Conservation (phyloP, 2,888 invertebrate species). For the Machimus atricapillus region DNA sequence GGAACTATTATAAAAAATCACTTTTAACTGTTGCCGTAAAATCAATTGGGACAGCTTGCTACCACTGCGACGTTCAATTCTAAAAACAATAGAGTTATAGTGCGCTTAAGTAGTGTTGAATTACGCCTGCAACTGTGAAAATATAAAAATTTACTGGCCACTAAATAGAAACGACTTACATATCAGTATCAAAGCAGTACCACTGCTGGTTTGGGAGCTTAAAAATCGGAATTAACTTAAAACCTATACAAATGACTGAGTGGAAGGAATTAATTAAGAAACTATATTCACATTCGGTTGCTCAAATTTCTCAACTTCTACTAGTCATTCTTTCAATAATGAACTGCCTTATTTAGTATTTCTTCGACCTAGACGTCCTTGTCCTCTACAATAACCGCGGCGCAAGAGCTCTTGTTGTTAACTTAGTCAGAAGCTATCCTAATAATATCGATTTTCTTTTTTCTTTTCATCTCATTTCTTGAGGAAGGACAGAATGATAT, state of each 20-base stretch:
- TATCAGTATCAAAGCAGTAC: neutral
- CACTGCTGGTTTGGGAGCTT: neutral
- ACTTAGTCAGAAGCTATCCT: neutral
- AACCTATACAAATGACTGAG: neutral
- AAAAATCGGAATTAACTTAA: neutral
- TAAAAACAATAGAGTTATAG: neutral
- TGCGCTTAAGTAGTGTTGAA: neutral
- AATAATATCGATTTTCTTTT: neutral
- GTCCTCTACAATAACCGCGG: neutral
- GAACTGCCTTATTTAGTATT: neutral
- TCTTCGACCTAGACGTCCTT: neutral
- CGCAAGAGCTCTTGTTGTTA: neutral
- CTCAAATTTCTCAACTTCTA: neutral
- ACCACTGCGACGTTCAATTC: neutral
- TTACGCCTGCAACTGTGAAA: neutral
- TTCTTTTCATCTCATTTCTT: neutral
- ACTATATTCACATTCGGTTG: neutral
- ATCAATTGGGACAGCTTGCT: neutral
- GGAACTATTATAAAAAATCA: neutral
- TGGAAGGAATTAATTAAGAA: neutral
- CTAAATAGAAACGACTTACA: neutral
- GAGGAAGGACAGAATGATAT: neutral
- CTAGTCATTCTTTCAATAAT: neutral
- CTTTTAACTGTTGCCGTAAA: neutral
- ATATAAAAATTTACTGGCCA: neutral